Conservation (phyloP, 2,797 vertebrate species). For the Phyllotis vaccarum region DNA sequence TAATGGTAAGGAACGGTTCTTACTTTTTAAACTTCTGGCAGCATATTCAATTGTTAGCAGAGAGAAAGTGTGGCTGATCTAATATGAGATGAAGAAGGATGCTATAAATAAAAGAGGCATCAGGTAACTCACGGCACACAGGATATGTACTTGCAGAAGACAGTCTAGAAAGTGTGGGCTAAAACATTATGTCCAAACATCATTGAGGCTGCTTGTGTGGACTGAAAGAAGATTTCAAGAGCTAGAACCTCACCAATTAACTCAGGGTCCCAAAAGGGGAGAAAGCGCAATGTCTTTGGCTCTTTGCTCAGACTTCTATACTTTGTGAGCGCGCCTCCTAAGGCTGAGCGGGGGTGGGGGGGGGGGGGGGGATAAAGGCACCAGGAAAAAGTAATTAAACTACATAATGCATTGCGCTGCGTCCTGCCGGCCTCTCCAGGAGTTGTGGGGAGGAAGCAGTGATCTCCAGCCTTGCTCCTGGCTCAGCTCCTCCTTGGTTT, state of each 20-base stretch:
- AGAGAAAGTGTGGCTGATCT: not conserved
- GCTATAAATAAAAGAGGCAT: not conserved
- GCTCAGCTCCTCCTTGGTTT: not conserved
- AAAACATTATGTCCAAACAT: not conserved
- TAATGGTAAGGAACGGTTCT: constrained; percentile 27
- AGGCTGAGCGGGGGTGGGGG: not conserved
- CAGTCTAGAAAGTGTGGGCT: not conserved
- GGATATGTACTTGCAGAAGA: not conserved
- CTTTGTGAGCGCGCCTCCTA: not conserved
- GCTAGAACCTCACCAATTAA: not conserved
- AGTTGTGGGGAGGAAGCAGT: not conserved
- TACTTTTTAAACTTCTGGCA: not conserved
- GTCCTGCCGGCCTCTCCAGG: too few species aligned
- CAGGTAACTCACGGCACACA: not conserved
- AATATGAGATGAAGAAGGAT: not conserved
- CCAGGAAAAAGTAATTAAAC: not conserved
- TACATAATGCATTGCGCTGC: not conserved
- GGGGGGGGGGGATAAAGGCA: too few species aligned
- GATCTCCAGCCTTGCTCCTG: not conserved
- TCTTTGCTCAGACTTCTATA: not conserved
- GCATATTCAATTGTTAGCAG: not conserved
- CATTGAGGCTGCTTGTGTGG: not conserved
- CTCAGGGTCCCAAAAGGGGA: not conserved
- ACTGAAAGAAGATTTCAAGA: constrained; percentile 11
- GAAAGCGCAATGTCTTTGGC: not conserved